phyloP scores from a whole-genome alignment of 2,113 vertebrate genomes.

The Sardina pilchardus region DNA sequence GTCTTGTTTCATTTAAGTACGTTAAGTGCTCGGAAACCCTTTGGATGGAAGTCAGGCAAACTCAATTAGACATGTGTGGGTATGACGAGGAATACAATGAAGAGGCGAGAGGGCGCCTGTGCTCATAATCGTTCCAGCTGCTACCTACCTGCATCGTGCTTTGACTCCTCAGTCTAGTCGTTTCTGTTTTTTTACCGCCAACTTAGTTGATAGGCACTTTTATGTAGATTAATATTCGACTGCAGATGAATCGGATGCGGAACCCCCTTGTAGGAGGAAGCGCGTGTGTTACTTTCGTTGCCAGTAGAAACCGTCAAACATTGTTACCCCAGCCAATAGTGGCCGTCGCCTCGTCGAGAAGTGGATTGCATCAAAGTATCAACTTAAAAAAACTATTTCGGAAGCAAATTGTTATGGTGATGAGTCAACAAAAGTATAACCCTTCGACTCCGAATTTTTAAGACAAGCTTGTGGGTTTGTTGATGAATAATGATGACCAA shows the following conservation, averaged over 20 bases:
- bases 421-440: not conserved
- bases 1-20: not conserved
- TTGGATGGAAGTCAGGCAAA: not conserved
- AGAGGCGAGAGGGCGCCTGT: not conserved
- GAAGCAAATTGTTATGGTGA: not conserved
- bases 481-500: not conserved
- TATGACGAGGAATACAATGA: not conserved
- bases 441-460: not conserved
- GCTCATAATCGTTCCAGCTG: not conserved
- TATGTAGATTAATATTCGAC: not conserved
- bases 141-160: not conserved
- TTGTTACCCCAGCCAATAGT: conserved; percentile 23
- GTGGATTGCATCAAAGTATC: not conserved
- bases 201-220: not conserved
- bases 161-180: not conserved
- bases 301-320: conserved; percentile 60
- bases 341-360: not conserved
- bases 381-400: not conserved
- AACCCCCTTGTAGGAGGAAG: conserved; percentile 41
- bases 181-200: not conserved
- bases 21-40: not conserved
- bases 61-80: not conserved
- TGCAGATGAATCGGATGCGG: conserved; percentile 3
- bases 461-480: not conserved
- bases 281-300: conserved; percentile 64